A percentile compares a stretch with the other conserved stretches of the same genome.
These are phyloP conservation scores for Puffinus mauretanicus DNA, from an alignment of 2,113 vertebrate genomes.

Conservation along the genomic window DNA sequence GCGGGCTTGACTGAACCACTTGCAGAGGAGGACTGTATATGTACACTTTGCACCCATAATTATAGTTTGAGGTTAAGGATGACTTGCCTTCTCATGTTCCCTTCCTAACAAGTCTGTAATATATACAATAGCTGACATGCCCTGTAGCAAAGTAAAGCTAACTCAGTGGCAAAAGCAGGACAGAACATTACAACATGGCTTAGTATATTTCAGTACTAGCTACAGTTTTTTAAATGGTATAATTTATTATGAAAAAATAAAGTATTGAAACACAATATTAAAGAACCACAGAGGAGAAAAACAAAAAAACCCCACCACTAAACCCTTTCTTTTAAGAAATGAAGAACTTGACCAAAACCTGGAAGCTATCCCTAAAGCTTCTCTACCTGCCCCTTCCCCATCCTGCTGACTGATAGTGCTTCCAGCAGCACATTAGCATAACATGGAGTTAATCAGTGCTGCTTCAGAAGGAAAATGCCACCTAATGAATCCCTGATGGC, in stretches of 20 bases:
- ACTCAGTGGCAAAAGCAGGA: background rate
- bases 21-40: background rate
- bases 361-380: background rate
- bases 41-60: background rate
- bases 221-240: background rate
- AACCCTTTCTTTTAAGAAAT: background rate
- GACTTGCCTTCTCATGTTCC: background rate
- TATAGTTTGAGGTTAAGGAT: background rate
- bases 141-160: background rate
- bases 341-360: background rate
- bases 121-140: background rate
- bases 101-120: background rate
- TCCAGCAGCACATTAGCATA: background rate
- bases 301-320: background rate
- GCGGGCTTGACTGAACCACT: background rate
- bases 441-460: background rate
- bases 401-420: background rate
- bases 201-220: background rate
- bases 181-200: background rate
- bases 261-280: background rate
- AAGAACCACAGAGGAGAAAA: background rate
- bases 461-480: slow-evolving; percentile 23
- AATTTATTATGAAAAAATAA: background rate
- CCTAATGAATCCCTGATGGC: background rate
- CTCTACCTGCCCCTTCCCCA: background rate